Percentiles rank a stretch among this genome's conserved stretches.
Conservation (phyloP, 1,140 invertebrate genomes). For the Zaprionus tsacasi region DNA sequence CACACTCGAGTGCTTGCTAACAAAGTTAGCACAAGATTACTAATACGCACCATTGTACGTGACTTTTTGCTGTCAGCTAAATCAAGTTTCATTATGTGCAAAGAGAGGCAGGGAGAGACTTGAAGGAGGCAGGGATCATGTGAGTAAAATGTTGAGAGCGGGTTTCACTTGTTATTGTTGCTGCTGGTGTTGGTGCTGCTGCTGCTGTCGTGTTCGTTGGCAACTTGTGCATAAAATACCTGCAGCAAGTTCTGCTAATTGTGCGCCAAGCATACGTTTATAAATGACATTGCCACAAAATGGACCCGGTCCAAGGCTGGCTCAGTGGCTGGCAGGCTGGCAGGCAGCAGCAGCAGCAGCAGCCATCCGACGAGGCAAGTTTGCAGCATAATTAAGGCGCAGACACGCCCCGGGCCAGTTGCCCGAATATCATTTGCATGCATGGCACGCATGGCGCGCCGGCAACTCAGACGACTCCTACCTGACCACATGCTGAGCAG, state of each 20-base stretch:
- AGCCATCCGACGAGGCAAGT: constrained; percentile 51
- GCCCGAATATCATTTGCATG: constrained; percentile 68
- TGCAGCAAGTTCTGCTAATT: constrained; percentile 77
- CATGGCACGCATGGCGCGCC: constrained; percentile 56
- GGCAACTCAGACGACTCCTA: constrained; percentile 32
- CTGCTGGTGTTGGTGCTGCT: neutral
- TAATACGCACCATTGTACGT: constrained; percentile 81
- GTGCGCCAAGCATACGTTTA: constrained; percentile 61
- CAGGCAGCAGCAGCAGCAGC: neutral
- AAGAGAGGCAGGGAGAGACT: constrained; percentile 17
- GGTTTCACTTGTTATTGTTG: neutral
- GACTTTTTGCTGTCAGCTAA: constrained; percentile 81
- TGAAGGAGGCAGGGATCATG: neutral
- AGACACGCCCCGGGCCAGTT: constrained; percentile 57
- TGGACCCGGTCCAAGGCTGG: constrained; percentile 30
- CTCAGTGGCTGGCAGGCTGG: constrained; percentile 13
- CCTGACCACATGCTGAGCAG: constrained; percentile 31
- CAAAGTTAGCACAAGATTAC: constrained; percentile 80
- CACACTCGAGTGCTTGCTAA: constrained; percentile 75
- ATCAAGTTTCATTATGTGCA: constrained; percentile 81
- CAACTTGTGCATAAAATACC: constrained; percentile 68
- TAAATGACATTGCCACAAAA: constrained; percentile 53
- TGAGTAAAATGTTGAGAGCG: constrained; percentile 9
- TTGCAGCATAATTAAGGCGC: constrained; percentile 76
- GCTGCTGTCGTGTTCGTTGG: constrained; percentile 17